phyloP scores from a whole-genome alignment of 2,888 invertebrate genomes.

The Mesochorus sp. region DNA sequence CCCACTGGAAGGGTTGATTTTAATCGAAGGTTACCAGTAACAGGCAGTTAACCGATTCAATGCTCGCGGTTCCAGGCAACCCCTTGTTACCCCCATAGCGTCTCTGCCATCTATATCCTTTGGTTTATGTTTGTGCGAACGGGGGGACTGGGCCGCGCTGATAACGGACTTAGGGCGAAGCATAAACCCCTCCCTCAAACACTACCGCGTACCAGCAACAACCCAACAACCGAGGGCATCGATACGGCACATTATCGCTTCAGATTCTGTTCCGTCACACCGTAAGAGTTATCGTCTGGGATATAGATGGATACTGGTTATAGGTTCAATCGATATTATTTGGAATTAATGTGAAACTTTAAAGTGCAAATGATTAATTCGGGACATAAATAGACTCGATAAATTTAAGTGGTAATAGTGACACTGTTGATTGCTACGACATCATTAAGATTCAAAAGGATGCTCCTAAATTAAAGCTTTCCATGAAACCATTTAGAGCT shows the following conservation, averaged over 20 bases:
- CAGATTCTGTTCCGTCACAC: conserved; percentile 61
- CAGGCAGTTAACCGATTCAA: conserved; percentile 72
- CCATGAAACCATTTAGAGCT: conserved; percentile 68
- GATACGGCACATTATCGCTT: conserved; percentile 52
- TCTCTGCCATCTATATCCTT: conserved; percentile 46
- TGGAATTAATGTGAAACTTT: neutral
- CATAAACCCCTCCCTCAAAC: conserved; percentile 51
- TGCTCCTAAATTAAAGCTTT: conserved; percentile 70
- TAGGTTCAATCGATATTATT: conserved; percentile 34
- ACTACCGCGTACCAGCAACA: conserved; percentile 37
- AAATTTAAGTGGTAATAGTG: too few species aligned
- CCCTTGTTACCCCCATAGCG: conserved; percentile 37
- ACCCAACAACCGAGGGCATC: conserved; percentile 22
- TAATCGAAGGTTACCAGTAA: conserved; percentile 74
- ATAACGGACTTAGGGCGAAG: conserved; percentile 76
- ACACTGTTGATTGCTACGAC: too few species aligned
- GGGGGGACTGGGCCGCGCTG: conserved; percentile 72
- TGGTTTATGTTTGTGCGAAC: conserved; percentile 45
- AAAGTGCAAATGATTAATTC: neutral
- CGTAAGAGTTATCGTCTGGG: conserved; percentile 49
- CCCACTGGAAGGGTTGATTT: conserved; percentile 67
- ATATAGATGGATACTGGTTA: conserved; percentile 55
- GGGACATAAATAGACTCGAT: too few species aligned
- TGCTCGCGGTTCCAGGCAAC: conserved; percentile 29
- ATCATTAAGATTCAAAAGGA: neutral